Evolutionary conservation across 2,888 invertebrate genomes (phyloP), one percentile per base, ranked within the genome.

Genomic region (Nymphalis urticae): DNA sequence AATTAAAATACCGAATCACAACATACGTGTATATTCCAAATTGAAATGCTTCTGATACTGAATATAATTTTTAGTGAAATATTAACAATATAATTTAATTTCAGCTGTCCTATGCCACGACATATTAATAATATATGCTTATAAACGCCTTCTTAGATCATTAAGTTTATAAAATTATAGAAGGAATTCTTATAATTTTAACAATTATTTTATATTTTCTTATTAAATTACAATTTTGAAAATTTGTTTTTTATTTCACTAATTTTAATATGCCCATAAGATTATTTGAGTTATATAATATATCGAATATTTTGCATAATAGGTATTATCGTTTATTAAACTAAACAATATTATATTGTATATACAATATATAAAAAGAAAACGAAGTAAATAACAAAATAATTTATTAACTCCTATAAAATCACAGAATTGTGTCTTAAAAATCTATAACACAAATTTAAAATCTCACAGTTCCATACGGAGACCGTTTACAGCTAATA

Each of bases 81-180:
- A 58, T 19, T 19, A 58, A 58, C 13, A 13, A 58, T 1, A 36
- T 10, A 4, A 19, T 71, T 68, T 72, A 50, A 27, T 81, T 80
- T 27, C 78, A 84, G 84, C 77, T 58, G 79, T 81, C 9, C 47
- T 84, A 48, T 83, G 80, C 66, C 80, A 83, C 62, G 83, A 84
- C 42, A 53, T 83, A 1, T 58, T 82, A 16, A 74, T 84, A 42
- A 74, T 84, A 50, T 79, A 76, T 67, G 72, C 80, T 0, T 82
- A 74, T 68, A 82, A 79, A 69, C 75, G 75, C 47, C 66, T 72
- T 42, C 63, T 75, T 2, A 72, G 64, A 67, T 62, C 67, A 0
- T 24, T 66, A 61, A 53, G 61, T 6, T 42, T 42, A 16, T 65
- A 59, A 42, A 24, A 32, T 32, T 27, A 58, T 36, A 19, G 10